Percentiles rank a stretch among this genome's conserved stretches.
phyloP scores from a whole-genome alignment of 2,797 vertebrate species.

The Helarctos malayanus region DNA sequence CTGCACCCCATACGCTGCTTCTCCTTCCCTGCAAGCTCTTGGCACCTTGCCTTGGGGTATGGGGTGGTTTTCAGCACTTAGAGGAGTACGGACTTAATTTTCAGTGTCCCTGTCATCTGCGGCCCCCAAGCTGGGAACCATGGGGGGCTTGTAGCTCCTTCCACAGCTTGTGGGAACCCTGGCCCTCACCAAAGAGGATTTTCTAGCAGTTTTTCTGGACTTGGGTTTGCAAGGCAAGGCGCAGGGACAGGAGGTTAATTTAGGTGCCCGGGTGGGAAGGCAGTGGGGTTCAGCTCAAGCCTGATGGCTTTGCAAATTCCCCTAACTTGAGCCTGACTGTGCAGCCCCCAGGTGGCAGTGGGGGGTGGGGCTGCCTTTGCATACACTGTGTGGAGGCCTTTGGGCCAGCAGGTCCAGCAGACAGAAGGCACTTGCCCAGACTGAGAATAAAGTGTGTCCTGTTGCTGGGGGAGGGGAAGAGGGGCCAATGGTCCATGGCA shows the following conservation, averaged over 20 bases:
- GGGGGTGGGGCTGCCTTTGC: neutral
- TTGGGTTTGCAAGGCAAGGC: neutral
- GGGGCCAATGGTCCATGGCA: conserved; percentile 78
- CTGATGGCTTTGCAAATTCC: neutral
- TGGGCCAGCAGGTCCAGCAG: conserved; percentile 23
- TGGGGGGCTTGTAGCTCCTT: neutral
- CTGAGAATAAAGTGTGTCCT: conserved; percentile 81
- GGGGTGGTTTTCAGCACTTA: neutral
- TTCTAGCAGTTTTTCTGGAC: neutral
- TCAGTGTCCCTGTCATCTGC: neutral
- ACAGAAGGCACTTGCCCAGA: conserved; percentile 72
- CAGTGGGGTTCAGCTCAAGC: neutral
- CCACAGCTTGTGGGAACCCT: neutral
- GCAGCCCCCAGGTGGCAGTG: neutral
- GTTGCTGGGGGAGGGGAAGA: conserved; percentile 78
- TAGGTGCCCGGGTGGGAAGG: neutral
- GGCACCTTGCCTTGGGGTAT: neutral
- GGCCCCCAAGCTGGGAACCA: neutral
- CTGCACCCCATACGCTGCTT: neutral
- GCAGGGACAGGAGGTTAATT: neutral
- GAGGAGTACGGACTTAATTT: neutral
- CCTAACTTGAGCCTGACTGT: neutral
- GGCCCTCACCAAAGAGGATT: neutral
- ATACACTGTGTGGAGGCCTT: conserved; percentile 41
- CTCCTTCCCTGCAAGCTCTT: neutral